These are phyloP conservation scores for Heteromyza rotundicornis DNA, from an alignment of 2,888 invertebrate species.

Conservation along the genomic window DNA sequence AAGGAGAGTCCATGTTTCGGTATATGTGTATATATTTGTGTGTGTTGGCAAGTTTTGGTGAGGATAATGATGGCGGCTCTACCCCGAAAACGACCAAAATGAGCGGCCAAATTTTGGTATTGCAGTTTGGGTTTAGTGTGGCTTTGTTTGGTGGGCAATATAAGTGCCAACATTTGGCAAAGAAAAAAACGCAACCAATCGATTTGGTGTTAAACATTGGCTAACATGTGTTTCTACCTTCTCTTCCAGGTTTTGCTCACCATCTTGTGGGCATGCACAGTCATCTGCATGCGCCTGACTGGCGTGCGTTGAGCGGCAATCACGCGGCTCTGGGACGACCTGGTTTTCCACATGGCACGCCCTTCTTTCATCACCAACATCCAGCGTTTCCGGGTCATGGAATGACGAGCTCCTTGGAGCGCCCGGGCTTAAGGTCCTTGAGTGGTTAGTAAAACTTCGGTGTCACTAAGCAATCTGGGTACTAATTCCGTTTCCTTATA, in stretches of 20 bases:
- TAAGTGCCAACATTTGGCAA: constrained; percentile 10
- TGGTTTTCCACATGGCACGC: constrained; percentile 56
- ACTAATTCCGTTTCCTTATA: background rate
- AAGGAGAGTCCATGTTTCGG: constrained; percentile 30
- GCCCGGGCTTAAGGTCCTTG: constrained; percentile 47
- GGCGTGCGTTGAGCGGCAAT: constrained; percentile 64
- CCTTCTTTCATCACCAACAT: constrained; percentile 65
- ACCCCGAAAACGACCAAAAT: constrained; percentile 46
- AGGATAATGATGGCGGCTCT: background rate
- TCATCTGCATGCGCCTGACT: constrained; percentile 70
- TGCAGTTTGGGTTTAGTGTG: constrained; percentile 52
- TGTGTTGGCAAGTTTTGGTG: background rate
- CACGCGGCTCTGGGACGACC: constrained; percentile 52
- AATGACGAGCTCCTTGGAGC: constrained; percentile 56
- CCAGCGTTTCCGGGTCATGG: constrained; percentile 65
- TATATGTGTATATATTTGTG: background rate
- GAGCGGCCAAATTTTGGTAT: constrained; percentile 56
- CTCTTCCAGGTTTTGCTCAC: constrained; percentile 72
- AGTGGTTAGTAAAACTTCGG: constrained; percentile 47
- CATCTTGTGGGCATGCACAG: constrained; percentile 75
- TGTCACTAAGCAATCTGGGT: background rate
- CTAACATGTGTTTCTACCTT: background rate
- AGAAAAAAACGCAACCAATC: background rate
- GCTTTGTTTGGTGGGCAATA: constrained; percentile 20
- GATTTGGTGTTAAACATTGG: constrained; percentile 8